Base-by-base conservation (phyloP, 2,113 vertebrate genomes). In the Zapus hudsonius region DNA sequence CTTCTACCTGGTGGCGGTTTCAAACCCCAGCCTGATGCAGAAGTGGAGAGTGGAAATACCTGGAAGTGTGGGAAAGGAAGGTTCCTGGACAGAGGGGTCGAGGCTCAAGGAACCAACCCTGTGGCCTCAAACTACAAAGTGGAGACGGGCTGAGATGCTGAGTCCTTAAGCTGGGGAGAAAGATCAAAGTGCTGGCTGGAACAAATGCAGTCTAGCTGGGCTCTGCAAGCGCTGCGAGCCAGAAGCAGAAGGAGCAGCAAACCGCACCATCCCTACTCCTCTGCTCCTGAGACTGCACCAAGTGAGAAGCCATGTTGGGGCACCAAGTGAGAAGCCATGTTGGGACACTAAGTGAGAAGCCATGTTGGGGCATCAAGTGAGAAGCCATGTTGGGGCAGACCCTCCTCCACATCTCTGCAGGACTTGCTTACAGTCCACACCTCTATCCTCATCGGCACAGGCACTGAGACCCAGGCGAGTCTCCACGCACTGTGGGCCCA, bases 21-120 rank as follows among this genome's bases (percentile, higher is more conserved):
- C 83, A 88, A 92, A 69, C 31, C 42, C 64, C 52, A 55, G n/a
- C 42, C 74, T 94, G 64, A 82, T 85, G 70, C n/a, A 31, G 70
- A 87, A 36, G 19, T 33, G 13, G 29, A 73, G n/a, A 66, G 15
- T 16, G 36, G 64, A 38, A 29, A 52, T 15, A 13, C n/a, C 47
- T 0, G 3, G n/a, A 40, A 47, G 29, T 8, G 16, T 31, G 12
- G 38, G 16, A 19, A 44, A 70, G 59, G 20, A 74, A 33, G 61
- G 66, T n/a, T n/a, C 42, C 79, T 23, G 13, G 4, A 11, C 55
- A 16, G 16, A 88, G 29, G 3, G 55, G 64, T 31, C 27, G 40
- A 84, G 69, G 67, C 81, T 85, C 0, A 0, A 38, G 69, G 52
- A 86, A 90, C 8, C 90, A 33, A 84, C 40, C 0, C 1, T 3